Percentiles rank a stretch among this genome's conserved stretches.
phyloP scores from a whole-genome alignment of 2,797 vertebrate genomes.

The Myotis daubentonii region DNA sequence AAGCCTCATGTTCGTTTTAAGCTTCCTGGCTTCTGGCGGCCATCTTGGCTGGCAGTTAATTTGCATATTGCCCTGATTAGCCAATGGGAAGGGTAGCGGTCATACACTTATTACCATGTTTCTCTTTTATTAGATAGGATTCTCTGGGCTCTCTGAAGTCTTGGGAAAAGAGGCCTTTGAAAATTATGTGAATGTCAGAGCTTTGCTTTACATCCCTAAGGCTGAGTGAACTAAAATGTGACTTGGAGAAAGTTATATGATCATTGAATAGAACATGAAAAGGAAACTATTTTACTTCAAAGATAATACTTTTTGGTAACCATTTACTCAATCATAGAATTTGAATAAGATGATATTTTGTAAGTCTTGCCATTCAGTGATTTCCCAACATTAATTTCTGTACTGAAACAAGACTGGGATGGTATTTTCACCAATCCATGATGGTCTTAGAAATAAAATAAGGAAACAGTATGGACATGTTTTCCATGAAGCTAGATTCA shows the following conservation, averaged over 20 bases:
- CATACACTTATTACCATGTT: too few species aligned
- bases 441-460: slow-evolving; percentile 25
- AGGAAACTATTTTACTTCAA: slow-evolving; percentile 35
- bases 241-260: slow-evolving; percentile 30
- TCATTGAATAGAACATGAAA: slow-evolving; percentile 40
- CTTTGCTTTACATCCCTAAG: slow-evolving; percentile 20
- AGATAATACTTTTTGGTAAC: background rate
- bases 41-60: too few species aligned
- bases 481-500: background rate
- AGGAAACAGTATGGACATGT: background rate
- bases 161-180: slow-evolving; percentile 46
- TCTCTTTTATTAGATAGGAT: background rate
- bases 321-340: slow-evolving; percentile 38
- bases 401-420: background rate
- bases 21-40: too few species aligned
- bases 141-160: slow-evolving; percentile 43
- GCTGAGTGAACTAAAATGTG: slow-evolving; percentile 20
- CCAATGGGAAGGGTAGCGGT: too few species aligned
- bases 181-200: background rate
- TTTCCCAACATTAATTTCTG: slow-evolving; percentile 46
- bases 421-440: background rate
- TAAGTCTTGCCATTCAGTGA: background rate
- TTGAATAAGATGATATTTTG: slow-evolving; percentile 23
- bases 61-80: too few species aligned
- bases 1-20: too few species aligned